A percentile compares a stretch with the other conserved stretches of the same genome.
Conservation (phyloP, 2,797 vertebrate species). For the Propithecus perrieri region DNA sequence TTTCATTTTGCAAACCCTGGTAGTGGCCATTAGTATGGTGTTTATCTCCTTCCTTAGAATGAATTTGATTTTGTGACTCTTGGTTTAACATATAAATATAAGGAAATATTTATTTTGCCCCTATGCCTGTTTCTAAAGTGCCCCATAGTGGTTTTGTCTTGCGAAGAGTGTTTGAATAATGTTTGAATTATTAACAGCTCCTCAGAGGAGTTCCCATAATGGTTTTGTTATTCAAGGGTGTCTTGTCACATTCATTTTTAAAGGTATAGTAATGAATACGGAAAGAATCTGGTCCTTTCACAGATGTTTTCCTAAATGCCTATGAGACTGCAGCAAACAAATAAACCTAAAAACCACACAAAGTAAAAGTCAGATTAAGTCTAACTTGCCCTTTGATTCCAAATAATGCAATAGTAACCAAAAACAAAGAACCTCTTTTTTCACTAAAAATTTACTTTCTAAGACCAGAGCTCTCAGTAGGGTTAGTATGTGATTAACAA, state of each 20-base stretch:
- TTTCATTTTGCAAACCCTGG: slow-evolving; percentile 65
- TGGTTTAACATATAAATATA: background rate
- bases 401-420: background rate
- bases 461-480: background rate
- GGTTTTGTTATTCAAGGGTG: slow-evolving; percentile 57
- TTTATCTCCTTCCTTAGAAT: slow-evolving; percentile 26
- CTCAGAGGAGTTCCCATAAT: slow-evolving; percentile 52
- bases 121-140: slow-evolving; percentile 10
- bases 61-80: slow-evolving; percentile 42
- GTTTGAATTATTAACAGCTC: slow-evolving; percentile 53
- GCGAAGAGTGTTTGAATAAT: slow-evolving; percentile 15
- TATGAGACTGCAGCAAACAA: slow-evolving; percentile 31
- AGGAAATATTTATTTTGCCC: background rate
- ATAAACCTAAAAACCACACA: slow-evolving; percentile 25
- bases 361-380: slow-evolving; percentile 58
- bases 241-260: slow-evolving; percentile 73
- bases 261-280: slow-evolving; percentile 48
- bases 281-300: slow-evolving; percentile 40
- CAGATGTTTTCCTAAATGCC: slow-evolving; percentile 63
- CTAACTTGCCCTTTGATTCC: slow-evolving; percentile 63
- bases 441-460: background rate
- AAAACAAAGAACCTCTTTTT: background rate
- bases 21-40: background rate
- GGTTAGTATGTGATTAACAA: background rate
- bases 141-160: slow-evolving; percentile 28